Conservation (phyloP, 2,113 vertebrate genomes). For the Anolis carolinensis region DNA sequence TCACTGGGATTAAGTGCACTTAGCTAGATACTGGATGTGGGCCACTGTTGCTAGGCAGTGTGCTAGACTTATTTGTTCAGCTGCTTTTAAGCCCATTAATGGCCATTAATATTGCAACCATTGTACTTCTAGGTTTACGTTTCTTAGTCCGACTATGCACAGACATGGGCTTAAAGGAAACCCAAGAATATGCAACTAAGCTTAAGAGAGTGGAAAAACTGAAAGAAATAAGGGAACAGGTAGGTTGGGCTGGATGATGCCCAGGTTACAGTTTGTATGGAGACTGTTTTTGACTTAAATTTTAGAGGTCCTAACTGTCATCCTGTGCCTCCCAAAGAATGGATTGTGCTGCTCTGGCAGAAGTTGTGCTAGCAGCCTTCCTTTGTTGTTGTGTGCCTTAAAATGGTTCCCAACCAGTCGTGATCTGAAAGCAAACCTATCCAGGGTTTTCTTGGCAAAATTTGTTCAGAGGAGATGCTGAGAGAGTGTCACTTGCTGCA, state of each 20-base stretch:
- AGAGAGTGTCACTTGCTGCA: too few species aligned
- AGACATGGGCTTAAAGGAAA: conserved; percentile 93
- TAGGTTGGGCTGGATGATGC: conserved; percentile 53
- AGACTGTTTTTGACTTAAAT: too few species aligned
- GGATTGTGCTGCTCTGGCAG: too few species aligned
- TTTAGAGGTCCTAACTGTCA: background rate
- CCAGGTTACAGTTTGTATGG: too few species aligned
- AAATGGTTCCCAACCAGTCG: too few species aligned
- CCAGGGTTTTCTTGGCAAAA: too few species aligned
- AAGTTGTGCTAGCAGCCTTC: too few species aligned
- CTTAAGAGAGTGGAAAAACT: conserved; percentile 95
- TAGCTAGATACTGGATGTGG: background rate
- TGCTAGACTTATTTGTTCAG: conserved; percentile 11
- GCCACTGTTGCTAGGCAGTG: background rate
- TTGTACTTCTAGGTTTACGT: conserved; percentile 79
- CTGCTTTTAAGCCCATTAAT: conserved; percentile 4
- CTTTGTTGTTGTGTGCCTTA: too few species aligned
- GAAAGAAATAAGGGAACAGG: conserved; percentile 94
- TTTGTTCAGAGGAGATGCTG: too few species aligned
- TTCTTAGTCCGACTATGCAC: conserved; percentile 93
- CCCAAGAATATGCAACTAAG: conserved; percentile 91
- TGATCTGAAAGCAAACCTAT: too few species aligned
- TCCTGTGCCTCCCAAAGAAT: background rate
- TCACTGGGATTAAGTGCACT: background rate
- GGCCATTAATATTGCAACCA: conserved; percentile 24